phyloP scores from a whole-genome alignment of 2,888 invertebrate genomes.

The Drepanosiphum platanoidis region DNA sequence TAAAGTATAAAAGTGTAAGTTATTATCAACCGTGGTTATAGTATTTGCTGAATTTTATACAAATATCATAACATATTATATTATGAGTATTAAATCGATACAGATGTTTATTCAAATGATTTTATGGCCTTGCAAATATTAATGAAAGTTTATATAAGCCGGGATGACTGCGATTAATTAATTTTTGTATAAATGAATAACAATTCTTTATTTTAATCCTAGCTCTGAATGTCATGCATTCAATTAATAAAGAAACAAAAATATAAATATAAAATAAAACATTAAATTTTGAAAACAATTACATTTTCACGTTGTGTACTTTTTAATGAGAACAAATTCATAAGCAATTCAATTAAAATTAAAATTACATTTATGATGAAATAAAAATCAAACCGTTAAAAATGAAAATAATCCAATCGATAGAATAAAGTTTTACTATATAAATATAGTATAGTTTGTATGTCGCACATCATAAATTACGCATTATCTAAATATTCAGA shows the following conservation, averaged over 20 bases:
- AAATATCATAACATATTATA: background rate
- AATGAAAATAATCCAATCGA: too few relatives aligned
- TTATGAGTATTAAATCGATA: background rate
- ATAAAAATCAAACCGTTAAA: background rate
- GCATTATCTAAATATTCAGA: background rate
- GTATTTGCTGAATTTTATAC: background rate
- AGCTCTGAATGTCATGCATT: background rate
- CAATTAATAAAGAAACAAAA: background rate
- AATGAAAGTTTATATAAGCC: slow-evolving; percentile 9
- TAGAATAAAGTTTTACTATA: background rate
- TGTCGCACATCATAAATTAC: background rate
- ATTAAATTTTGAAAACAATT: too few relatives aligned
- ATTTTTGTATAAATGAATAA: slow-evolving; percentile 20
- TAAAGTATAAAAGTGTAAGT: background rate
- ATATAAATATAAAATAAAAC: background rate
- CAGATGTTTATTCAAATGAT: background rate
- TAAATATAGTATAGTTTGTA: background rate
- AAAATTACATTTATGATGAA: background rate
- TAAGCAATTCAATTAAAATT: too few relatives aligned
- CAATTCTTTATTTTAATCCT: background rate
- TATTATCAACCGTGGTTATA: background rate
- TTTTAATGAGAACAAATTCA: too few relatives aligned
- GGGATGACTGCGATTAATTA: background rate
- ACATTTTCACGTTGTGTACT: too few relatives aligned
- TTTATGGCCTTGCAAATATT: background rate